Evolutionary conservation across 2,113 vertebrate genomes (phyloP), one percentile per base, ranked within the genome.

Genomic region (Cavia aperea): DNA sequence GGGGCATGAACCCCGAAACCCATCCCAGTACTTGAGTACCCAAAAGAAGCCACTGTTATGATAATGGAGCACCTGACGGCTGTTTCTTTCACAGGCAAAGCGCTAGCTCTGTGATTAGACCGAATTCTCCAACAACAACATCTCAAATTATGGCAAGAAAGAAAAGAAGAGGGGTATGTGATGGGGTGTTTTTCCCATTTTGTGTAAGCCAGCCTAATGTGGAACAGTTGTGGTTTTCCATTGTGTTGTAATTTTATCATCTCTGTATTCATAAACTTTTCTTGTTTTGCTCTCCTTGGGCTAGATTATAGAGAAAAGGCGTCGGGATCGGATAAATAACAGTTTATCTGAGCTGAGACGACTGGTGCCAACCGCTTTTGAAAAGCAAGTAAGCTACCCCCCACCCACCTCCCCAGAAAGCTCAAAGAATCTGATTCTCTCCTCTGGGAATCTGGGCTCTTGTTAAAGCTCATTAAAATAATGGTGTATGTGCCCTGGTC

Each of bases 261-360:
- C 78, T 78, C 24, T 83, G n/a, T 87, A 96, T 95, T 95, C 94
- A 83, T 95, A 96, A 95, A 97, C 92, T 83, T 96, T 21, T 97
- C 93, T 95, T 96, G 84, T 97, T 91, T 92, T 97, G 95, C 93
- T 97, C 95, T 97, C 78, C 98, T 95, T 96, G 95, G 89, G 94
- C 89, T 95, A 99, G 99, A 98, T 99, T 62, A 99, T 99, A 95
- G 99, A 99, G 97, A 99, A 99, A 98, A 98, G 99, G 96, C 98
- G 99, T 88, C 98, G 99, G 95, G 99, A 99, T 98, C 97, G 99
- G 95, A 99, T 99, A 98, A 99, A 99, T 98, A 98, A 98, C 98
- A 99, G 99, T 91, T 98, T 99, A 97, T 98, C 98, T 39, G 99
- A 99, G 97, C 93, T 99, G 94, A 98, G 99, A 94, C 95, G 98